These are phyloP conservation scores for Thaleichthys pacificus DNA, from an alignment of 2,797 vertebrate species.

Conservation along the genomic window DNA sequence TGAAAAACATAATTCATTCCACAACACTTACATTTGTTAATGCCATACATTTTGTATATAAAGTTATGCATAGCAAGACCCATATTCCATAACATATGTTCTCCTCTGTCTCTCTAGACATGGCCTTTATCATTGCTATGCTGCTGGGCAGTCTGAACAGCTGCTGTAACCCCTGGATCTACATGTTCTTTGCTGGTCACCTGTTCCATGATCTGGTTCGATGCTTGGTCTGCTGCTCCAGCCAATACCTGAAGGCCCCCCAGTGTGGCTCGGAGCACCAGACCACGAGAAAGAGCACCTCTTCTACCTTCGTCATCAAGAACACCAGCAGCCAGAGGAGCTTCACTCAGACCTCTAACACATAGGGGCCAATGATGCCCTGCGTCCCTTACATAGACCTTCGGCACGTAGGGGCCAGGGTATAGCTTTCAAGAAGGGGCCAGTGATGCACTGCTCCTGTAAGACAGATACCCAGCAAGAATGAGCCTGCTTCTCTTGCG, in stretches of 20 bases:
- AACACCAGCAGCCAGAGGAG: slow-evolving; percentile 84
- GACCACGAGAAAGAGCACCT: slow-evolving; percentile 77
- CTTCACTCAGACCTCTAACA: slow-evolving; percentile 69
- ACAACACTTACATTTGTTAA: neutral
- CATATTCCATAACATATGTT: neutral
- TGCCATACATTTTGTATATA: neutral
- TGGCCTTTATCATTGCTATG: slow-evolving; percentile 93
- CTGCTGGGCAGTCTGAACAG: slow-evolving; percentile 96
- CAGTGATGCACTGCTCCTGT: no score
- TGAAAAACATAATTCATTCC: neutral
- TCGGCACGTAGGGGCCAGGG: neutral
- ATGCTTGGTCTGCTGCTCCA: slow-evolving; percentile 83
- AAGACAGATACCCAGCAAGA: no score
- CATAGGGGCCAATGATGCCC: slow-evolving; percentile 29
- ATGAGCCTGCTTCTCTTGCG: no score
- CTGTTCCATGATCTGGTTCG: slow-evolving; percentile 87
- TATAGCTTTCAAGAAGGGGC: no score
- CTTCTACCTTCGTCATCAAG: slow-evolving; percentile 78
- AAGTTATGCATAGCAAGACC: neutral
- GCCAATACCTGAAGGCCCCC: slow-evolving; percentile 59
- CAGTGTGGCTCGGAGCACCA: slow-evolving; percentile 71
- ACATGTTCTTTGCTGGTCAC: slow-evolving; percentile 95
- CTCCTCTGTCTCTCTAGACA: slow-evolving; percentile 69
- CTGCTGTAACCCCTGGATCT: slow-evolving; percentile 99
- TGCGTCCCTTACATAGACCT: neutral